Conservation (phyloP, 2,888 invertebrate genomes). For the Chorisops tibialis region DNA sequence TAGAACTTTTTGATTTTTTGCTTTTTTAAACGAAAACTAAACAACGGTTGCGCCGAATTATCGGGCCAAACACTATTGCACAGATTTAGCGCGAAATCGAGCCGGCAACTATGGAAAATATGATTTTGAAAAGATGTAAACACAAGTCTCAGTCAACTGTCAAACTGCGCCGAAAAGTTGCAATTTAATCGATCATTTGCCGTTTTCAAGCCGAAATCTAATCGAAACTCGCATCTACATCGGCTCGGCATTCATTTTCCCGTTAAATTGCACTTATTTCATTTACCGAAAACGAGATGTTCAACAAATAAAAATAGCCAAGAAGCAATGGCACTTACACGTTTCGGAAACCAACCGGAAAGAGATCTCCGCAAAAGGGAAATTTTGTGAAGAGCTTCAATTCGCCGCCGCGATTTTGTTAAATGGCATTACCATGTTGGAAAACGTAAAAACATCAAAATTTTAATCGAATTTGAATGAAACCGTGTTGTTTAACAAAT, state of each 20-base stretch:
- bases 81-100: too few relatives aligned
- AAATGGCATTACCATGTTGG: background rate
- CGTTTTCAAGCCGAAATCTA: background rate
- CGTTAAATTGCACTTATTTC: background rate
- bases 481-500: too few relatives aligned
- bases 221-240: background rate
- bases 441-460: too few relatives aligned
- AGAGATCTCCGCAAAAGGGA: slow-evolving; percentile 40
- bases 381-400: background rate
- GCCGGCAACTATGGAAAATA: too few relatives aligned
- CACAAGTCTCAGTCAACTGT: slow-evolving; percentile 14
- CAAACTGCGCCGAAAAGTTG: slow-evolving; percentile 4
- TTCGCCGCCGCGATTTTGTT: too few relatives aligned
- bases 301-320: slow-evolving; percentile 40
- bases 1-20: background rate
- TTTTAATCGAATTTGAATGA: too few relatives aligned
- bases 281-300: slow-evolving; percentile 41
- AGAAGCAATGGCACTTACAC: slow-evolving; percentile 45
- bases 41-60: background rate
- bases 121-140: slow-evolving; percentile 7
- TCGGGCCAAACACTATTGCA: background rate
- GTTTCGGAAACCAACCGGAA: slow-evolving; percentile 49
- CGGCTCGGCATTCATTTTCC: background rate
- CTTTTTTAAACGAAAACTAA: background rate
- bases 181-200: background rate